Base-by-base conservation (phyloP, 2,797 vertebrate species). In the Amniataba percoides region DNA sequence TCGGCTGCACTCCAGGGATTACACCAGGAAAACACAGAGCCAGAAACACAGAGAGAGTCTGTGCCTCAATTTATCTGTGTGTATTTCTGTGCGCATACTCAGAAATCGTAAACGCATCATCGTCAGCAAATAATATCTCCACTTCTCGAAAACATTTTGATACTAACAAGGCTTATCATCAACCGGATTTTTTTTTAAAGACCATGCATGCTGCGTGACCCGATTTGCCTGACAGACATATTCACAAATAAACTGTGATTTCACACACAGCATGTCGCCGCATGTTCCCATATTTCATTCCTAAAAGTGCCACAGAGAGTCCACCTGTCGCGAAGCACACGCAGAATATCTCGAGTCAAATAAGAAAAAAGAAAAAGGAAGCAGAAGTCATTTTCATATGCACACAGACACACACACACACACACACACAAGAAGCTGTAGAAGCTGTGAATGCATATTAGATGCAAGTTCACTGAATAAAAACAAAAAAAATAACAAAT, bases 1-100 rank as follows among this genome's bases (percentile, higher is more conserved):
- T 85, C 86, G 71, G 36, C 48, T 64, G 74, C 85, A 86, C 82
- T 87, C 75, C 49, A 69, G 58, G 71, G 86, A 90, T 89, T 88
- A 89, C 51, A 80, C 3, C 40, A 45, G 53, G 12, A 51, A 74
- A 74, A 67, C 61, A 61, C 64, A 63, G 10, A 71, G n/a, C 59
- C 13, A 34, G n/a, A 10, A 18, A 31, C n/a, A 21, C 31, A 36
- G 56, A 31, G 8, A 27, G 9, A 40, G 31, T 19, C 31, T 51
- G 25, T n/a, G 51, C 16, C 21, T 75, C 27, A 71, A 56, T 67
- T 21, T n/a, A 25, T 71, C 6, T 23, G 43, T 39, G 7, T 43
- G n/a, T n/a, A 21, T 64, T 39, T 15, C 13, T 53, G n/a, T 65
- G 19, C 23, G 34, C 42, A 0, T 2, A 12, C 6, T 31, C 27